Evolutionary conservation across 2,888 invertebrate genomes (phyloP).

Genomic region (Conchocele bisecta): DNA sequence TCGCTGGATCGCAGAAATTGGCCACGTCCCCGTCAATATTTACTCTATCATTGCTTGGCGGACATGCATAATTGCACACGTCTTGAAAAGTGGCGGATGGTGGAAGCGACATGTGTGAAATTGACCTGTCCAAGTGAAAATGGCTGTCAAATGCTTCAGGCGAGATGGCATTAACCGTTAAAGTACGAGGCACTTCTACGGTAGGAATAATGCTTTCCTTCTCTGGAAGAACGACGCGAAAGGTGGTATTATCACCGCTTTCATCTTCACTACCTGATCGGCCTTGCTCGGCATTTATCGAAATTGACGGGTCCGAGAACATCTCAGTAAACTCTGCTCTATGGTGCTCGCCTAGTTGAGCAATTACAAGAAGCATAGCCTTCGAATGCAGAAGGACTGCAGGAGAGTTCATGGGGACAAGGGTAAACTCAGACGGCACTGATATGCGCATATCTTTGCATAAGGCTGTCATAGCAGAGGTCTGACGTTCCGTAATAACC

Average conservation of each 20-base stretch:
- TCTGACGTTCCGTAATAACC: too few relatives aligned
- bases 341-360: neutral
- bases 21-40: constrained; percentile 4
- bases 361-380: constrained; percentile 4
- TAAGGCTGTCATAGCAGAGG: too few relatives aligned
- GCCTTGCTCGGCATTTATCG: too few relatives aligned
- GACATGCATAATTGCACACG: neutral
- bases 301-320: neutral
- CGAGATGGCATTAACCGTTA: too few relatives aligned
- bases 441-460: too few relatives aligned
- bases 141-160: constrained; percentile 22
- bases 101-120: neutral
- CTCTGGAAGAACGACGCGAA: too few relatives aligned
- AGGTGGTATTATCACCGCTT: too few relatives aligned
- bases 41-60: neutral
- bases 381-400: constrained; percentile 20
- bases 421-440: neutral
- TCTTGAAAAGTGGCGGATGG: neutral
- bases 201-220: too few relatives aligned
- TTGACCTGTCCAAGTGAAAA: constrained; percentile 19
- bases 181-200: too few relatives aligned
- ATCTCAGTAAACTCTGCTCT: constrained; percentile 2
- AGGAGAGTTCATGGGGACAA: constrained; percentile 17
- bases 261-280: neutral
- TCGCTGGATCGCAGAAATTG: constrained; percentile 5